Evolutionary conservation across 1,140 invertebrate genomes (phyloP).

Genomic region (Drosophila chauvacae): DNA sequence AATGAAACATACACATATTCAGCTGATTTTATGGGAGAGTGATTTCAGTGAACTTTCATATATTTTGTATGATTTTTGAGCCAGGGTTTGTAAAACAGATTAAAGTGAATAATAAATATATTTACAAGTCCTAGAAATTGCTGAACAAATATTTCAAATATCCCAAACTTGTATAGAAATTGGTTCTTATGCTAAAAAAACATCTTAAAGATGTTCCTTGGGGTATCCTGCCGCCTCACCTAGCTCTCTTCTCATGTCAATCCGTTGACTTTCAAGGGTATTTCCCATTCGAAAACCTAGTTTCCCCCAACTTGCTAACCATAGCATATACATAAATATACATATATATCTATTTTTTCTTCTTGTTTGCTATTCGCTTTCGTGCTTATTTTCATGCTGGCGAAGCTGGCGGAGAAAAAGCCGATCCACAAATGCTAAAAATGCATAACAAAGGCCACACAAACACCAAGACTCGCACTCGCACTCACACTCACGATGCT

Average conservation of each 20-base stretch:
- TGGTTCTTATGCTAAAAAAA: not conserved
- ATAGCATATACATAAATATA: conserved; percentile 10
- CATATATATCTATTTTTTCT: conserved; percentile 3
- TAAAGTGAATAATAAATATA: not conserved
- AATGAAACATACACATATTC: not conserved
- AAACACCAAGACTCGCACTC: conserved; percentile 38
- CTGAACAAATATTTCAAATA: not conserved
- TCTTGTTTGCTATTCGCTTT: conserved; percentile 27
- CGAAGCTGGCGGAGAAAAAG: conserved; percentile 16
- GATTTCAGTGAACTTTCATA: not conserved
- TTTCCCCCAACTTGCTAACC: conserved; percentile 5
- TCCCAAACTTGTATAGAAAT: not conserved
- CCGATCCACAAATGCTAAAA: conserved; percentile 47
- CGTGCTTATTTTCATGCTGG: conserved; percentile 48
- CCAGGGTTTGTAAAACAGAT: not conserved
- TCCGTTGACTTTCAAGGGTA: not conserved
- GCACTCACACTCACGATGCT: conserved; percentile 47
- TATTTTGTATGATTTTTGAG: not conserved
- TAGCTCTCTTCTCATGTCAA: not conserved
- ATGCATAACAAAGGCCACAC: conserved; percentile 67
- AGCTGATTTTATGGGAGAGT: conserved; percentile 25
- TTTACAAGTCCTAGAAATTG: not conserved
- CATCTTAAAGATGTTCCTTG: not conserved
- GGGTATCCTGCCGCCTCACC: not conserved
- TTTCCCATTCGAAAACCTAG: conserved; percentile 5